These are phyloP conservation scores for Dicycla oo DNA, from an alignment of 2,888 invertebrate genomes.

Conservation along the genomic window DNA sequence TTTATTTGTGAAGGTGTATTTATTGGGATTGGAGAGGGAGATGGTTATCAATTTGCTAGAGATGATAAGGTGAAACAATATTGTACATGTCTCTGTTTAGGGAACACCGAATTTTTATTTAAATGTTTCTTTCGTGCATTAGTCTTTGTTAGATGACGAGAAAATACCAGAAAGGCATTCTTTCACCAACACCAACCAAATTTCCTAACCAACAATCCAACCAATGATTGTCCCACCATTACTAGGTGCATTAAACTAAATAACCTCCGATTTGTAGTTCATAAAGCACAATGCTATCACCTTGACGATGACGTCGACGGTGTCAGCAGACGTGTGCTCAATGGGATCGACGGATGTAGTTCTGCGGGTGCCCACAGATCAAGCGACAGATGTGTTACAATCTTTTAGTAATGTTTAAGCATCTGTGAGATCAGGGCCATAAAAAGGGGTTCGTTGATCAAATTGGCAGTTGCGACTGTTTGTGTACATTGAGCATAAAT, in stretches of 20 bases:
- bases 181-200: constrained; percentile 7
- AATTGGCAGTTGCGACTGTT: constrained; percentile 29
- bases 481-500: not conserved
- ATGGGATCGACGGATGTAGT: constrained; percentile 83
- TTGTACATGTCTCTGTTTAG: not conserved
- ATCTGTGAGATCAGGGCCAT: constrained; percentile 42
- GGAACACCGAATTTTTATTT: not conserved
- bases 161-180: constrained; percentile 3
- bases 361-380: constrained; percentile 77
- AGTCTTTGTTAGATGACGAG: not conserved
- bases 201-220: constrained; percentile 12
- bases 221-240: constrained; percentile 31
- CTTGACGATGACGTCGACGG: constrained; percentile 68
- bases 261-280: constrained; percentile 66
- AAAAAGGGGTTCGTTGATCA: constrained; percentile 41
- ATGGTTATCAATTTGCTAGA: constrained; percentile 16
- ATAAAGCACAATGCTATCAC: constrained; percentile 71
- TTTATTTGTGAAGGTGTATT: constrained; percentile 47
- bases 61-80: not conserved
- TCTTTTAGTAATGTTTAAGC: constrained; percentile 43
- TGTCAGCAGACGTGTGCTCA: constrained; percentile 76
- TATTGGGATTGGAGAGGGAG: constrained; percentile 26
- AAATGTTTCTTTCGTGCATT: not conserved
- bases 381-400: constrained; percentile 60
- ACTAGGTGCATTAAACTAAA: constrained; percentile 58